Evolutionary conservation across 2,113 vertebrate genomes (phyloP), one percentile per base, ranked within the genome.

Genomic region (Oryzias celebensis): DNA sequence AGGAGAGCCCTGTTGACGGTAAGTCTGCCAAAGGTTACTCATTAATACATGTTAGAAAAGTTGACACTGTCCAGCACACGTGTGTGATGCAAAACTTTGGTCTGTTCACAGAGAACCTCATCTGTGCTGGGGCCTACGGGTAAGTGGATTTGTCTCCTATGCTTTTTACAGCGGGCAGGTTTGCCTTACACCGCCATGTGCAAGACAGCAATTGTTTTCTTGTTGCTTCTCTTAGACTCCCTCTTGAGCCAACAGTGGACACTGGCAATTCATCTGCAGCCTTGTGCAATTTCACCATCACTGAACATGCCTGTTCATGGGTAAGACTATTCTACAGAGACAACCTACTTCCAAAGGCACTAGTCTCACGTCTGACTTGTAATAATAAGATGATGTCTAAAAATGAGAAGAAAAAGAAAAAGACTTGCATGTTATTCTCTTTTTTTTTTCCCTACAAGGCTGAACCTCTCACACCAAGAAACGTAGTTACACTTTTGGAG

Each of bases 1-100:
- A 71, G 44, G 28, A 64, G 16, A 84, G 74, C 23, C 14, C 15
- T 14, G 68, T 78, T 4, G 14, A 78, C 26, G 81, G 84, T 86
- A 67, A 78, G 84, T 75, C 52, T 31, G 16, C 5, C 16, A 52
- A 57, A 45, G 18, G 49, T 7, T n/a, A 26, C 5, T 26, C 4
- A 28, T 6, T 28, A 6, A 28, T 6, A 28, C 26, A 28, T 28
- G 26, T 6, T 28, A 6, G 26, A 28, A 28, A 28, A 4, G 26
- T 28, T 28, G 26, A 4, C 26, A 4, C 26, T 28, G 26, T 28
- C 26, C 5, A 5, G 5, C 26, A 5, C 26, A 28, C 26, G 7
- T 28, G 26, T 28, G 26, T 28, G 26, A 28, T 5, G 26, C 4
- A 28, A 4, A 46, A 46, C 17, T 5, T 3, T 14, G 14, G 24